Conservation (phyloP, 1,140 invertebrate genomes). For the Zaprionus capensis region DNA sequence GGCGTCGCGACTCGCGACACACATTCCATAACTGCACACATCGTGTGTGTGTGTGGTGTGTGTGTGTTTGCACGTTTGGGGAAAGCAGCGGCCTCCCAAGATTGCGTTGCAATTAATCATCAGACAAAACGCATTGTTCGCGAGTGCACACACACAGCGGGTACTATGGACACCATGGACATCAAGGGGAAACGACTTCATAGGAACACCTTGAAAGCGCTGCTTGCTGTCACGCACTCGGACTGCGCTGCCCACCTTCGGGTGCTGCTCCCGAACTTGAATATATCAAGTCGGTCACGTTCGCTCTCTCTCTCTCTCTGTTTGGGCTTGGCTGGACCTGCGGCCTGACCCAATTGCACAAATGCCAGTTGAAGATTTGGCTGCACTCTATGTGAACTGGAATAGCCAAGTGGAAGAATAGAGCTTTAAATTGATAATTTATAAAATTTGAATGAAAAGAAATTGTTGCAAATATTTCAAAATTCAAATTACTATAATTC, state of each 20-base stretch:
- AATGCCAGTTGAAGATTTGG: neutral
- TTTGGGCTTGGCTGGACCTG: conserved; percentile 2
- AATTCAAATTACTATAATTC: too few species aligned
- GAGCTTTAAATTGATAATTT: neutral
- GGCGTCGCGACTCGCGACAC: conserved; percentile 56
- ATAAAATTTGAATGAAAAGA: too few species aligned
- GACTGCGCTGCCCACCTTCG: conserved; percentile 22
- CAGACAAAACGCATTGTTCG: conserved; percentile 79
- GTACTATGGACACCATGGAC: conserved; percentile 17
- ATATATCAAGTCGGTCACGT: conserved; percentile 68
- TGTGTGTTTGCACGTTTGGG: conserved; percentile 52
- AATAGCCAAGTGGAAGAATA: neutral
- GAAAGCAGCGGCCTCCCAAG: conserved; percentile 74
- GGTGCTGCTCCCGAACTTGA: conserved; percentile 28
- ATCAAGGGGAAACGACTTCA: neutral
- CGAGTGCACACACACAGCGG: conserved; percentile 20
- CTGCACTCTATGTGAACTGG: neutral
- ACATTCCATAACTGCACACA: conserved; percentile 52
- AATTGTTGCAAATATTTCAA: too few species aligned
- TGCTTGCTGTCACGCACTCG: conserved; percentile 40
- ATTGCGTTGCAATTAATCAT: conserved; percentile 81
- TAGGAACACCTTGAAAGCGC: conserved; percentile 13
- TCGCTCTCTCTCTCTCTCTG: conserved; percentile 25
- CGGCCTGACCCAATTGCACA: neutral
- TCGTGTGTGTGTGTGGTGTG: neutral